phyloP scores from a whole-genome alignment of 2,888 invertebrate genomes.

The Rhorus exstirpatorius region DNA sequence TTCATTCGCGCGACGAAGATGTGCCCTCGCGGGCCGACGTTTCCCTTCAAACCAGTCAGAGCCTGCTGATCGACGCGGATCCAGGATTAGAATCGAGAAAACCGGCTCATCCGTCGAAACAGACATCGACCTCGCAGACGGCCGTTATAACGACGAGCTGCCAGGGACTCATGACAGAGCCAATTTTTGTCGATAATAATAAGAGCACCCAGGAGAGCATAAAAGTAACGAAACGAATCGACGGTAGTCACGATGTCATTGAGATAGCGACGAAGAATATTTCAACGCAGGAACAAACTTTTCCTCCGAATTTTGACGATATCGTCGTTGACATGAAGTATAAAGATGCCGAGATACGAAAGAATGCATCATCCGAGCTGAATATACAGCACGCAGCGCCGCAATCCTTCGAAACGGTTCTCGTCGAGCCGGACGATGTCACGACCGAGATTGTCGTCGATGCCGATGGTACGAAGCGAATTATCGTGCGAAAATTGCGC shows the following conservation, averaged over 20 bases:
- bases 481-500: constrained; percentile 91
- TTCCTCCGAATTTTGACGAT: constrained; percentile 86
- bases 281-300: constrained; percentile 55
- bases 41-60: constrained; percentile 84
- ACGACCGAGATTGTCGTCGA: constrained; percentile 93
- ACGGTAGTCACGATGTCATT: constrained; percentile 84
- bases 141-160: constrained; percentile 73
- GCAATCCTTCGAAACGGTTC: constrained; percentile 93
- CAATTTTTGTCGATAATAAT: constrained; percentile 67
- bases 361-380: constrained; percentile 89
- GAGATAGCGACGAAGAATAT: constrained; percentile 85
- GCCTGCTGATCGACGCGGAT: constrained; percentile 78
- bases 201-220: constrained; percentile 81
- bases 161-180: constrained; percentile 77
- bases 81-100: constrained; percentile 72
- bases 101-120: constrained; percentile 78
- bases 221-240: constrained; percentile 81
- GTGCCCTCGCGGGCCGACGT: constrained; percentile 82
- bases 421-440: constrained; percentile 94
- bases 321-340: constrained; percentile 92
- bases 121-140: constrained; percentile 80
- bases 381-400: constrained; percentile 91
- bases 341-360: constrained; percentile 87
- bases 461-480: constrained; percentile 93
- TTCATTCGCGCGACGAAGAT: constrained; percentile 79